Conservation (phyloP, 1,140 invertebrate genomes). For the Homarus americanus region DNA sequence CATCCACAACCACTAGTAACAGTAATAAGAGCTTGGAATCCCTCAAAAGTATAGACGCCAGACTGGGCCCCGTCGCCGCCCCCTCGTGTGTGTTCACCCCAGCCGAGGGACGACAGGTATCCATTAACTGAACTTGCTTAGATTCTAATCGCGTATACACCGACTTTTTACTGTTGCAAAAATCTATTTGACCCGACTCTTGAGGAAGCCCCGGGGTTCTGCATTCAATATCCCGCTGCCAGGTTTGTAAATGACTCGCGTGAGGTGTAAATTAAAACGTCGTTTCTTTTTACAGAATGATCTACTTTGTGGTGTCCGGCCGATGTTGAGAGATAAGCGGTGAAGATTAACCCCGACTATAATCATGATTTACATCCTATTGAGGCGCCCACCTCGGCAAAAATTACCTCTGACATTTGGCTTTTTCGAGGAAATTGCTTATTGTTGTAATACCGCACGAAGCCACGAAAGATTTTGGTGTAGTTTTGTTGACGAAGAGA, state of each 20-base stretch:
- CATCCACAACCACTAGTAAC: neutral
- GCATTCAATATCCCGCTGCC: neutral
- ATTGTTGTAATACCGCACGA: neutral
- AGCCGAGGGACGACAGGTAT: neutral
- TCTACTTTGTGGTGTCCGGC: neutral
- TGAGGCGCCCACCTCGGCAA: no score
- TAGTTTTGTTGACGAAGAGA: no score
- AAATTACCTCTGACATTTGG: no score
- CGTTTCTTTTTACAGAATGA: neutral
- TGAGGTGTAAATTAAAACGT: neutral
- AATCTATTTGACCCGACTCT: neutral
- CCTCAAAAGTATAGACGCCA: neutral
- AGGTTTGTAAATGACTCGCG: neutral
- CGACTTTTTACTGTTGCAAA: neutral
- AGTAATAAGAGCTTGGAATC: neutral
- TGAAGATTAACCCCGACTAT: neutral
- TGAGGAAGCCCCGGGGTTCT: neutral
- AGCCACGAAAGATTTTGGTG: no score
- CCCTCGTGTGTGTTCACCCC: neutral
- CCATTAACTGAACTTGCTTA: neutral
- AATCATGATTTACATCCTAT: neutral
- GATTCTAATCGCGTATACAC: neutral
- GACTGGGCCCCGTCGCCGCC: neutral
- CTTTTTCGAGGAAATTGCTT: no score
- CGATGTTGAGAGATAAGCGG: neutral